A percentile compares a stretch with the other conserved stretches of the same genome.
Evolutionary conservation across 2,797 vertebrate species (phyloP).

Genomic region (Sorex maritimensis): DNA sequence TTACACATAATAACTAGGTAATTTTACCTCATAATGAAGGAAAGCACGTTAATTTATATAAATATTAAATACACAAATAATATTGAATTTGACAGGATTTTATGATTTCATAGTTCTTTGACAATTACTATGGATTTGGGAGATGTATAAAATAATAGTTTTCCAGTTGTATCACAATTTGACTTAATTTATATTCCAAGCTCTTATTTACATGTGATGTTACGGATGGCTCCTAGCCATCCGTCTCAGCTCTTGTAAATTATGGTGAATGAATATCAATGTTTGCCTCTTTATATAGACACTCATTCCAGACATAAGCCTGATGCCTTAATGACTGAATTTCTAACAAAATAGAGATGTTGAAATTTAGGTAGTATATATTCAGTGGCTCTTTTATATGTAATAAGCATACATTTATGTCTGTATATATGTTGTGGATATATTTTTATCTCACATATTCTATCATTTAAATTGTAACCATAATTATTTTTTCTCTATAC

Average conservation of each 20-base stretch:
- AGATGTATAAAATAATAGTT: constrained; percentile 23
- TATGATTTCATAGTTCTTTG: constrained; percentile 61
- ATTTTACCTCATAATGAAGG: background rate
- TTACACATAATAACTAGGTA: background rate
- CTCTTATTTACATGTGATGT: background rate
- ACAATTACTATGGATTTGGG: constrained; percentile 40
- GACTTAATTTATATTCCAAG: constrained; percentile 56
- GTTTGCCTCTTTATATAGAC: constrained; percentile 59
- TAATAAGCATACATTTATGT: too few relatives aligned
- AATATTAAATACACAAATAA: constrained; percentile 22
- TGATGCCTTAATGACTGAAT: constrained; percentile 85
- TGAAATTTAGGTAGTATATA: constrained; percentile 77
- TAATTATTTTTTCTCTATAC: constrained; percentile 55
- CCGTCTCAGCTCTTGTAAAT: constrained; percentile 80
- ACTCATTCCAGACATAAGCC: constrained; percentile 82
- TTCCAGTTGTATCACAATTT: constrained; percentile 55
- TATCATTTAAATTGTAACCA: constrained; percentile 80
- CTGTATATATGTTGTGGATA: too few relatives aligned
- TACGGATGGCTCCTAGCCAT: constrained; percentile 54
- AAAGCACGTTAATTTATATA: constrained; percentile 23
- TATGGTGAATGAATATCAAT: constrained; percentile 83
- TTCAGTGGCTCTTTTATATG: constrained; percentile 65
- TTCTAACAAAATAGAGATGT: constrained; percentile 78
- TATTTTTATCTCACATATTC: background rate
- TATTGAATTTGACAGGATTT: constrained; percentile 46